These are phyloP conservation scores for Todus mexicanus DNA, from an alignment of 2,797 vertebrate genomes.

Conservation along the genomic window DNA sequence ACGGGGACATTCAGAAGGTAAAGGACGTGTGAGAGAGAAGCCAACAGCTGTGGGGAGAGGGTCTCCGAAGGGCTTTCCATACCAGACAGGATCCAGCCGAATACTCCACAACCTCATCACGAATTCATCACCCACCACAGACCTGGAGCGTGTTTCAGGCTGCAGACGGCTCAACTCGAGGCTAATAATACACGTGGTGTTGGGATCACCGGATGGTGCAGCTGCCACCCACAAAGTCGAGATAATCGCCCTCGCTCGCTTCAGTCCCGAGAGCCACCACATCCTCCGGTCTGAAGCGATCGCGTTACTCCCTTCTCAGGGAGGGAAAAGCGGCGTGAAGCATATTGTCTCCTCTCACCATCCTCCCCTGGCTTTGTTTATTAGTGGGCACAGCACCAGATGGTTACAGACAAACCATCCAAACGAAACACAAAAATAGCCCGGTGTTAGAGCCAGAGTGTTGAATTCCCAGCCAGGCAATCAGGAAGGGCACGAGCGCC, in stretches of 20 bases:
- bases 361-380: neutral
- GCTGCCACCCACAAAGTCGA: constrained; percentile 10
- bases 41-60: neutral
- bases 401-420: neutral
- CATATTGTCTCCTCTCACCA: neutral
- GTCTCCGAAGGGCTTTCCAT: neutral
- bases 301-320: neutral
- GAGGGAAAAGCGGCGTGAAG: neutral
- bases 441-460: neutral
- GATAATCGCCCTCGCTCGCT: neutral
- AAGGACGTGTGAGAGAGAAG: accelerated
- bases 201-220: neutral
- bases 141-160: neutral
- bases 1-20: accelerated
- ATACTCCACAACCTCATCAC: neutral
- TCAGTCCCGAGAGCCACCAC: neutral
- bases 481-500: neutral
- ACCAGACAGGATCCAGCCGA: neutral
- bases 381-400: constrained; percentile 5
- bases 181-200: neutral
- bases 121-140: neutral
- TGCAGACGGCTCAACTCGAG: neutral
- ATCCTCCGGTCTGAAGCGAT: neutral
- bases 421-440: neutral
- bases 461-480: neutral